A percentile compares a stretch with the other conserved stretches of the same genome.
These are phyloP conservation scores for Ylistrum balloti DNA, from an alignment of 1,140 invertebrate genomes.

Conservation along the genomic window DNA sequence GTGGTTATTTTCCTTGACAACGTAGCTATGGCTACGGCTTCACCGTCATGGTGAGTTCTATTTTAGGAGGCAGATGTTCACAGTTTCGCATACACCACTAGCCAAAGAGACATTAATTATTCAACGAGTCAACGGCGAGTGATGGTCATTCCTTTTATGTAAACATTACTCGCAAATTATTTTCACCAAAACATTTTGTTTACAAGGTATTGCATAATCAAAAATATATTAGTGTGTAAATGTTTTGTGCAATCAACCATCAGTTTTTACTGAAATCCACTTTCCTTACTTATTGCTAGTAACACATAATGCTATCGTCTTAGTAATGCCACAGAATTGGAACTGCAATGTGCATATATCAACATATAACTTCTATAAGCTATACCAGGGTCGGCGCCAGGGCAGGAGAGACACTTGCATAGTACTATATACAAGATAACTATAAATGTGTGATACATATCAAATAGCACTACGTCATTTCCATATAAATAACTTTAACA, in stretches of 20 bases:
- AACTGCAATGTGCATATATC: conserved; percentile 33
- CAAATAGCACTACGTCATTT: background rate
- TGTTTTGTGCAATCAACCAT: background rate
- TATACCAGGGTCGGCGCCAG: conserved; percentile 12
- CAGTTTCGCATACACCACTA: background rate
- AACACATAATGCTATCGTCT: background rate
- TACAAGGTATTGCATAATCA: background rate
- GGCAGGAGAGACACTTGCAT: background rate
- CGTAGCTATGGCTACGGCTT: background rate
- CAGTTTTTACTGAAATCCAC: background rate
- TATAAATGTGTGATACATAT: background rate
- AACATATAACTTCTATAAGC: background rate
- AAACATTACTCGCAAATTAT: too few species aligned
- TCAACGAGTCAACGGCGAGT: background rate
- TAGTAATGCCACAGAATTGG: background rate
- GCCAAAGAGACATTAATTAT: background rate
- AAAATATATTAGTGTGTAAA: background rate
- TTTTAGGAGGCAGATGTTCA: background rate
- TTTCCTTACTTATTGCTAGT: background rate
- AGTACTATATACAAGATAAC: background rate
- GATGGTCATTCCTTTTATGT: background rate
- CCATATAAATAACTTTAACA: background rate
- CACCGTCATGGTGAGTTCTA: background rate
- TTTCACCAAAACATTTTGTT: background rate
- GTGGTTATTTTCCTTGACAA: background rate